Percentiles rank a stretch among this genome's conserved stretches.
phyloP scores from a whole-genome alignment of 2,113 vertebrate genomes.

The Acanthochromis polyacanthus region DNA sequence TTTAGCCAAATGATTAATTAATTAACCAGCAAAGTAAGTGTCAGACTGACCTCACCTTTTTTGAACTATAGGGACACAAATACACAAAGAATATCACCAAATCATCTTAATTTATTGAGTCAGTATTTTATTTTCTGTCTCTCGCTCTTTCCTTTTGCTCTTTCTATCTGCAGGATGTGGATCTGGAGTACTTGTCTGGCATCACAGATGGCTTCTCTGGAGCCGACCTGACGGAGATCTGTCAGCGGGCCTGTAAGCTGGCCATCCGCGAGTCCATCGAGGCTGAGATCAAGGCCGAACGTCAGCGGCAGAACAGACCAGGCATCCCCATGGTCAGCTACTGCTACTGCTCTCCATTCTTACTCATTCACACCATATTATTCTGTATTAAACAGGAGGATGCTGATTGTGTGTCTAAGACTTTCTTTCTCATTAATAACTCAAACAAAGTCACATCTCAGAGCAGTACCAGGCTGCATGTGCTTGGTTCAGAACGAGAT shows the following conservation, averaged over 20 bases:
- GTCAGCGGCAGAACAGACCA: slow-evolving; percentile 94
- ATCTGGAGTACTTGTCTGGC: slow-evolving; percentile 93
- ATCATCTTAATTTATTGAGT: not conserved
- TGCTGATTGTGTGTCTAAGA: not conserved
- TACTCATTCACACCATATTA: not conserved
- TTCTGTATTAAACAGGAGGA: not conserved
- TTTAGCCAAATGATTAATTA: too few relatives aligned
- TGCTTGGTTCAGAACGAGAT: slow-evolving; percentile 53
- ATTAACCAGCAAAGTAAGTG: too few relatives aligned
- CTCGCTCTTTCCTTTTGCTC: not conserved
- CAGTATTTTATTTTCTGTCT: not conserved
- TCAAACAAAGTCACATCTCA: slow-evolving; percentile 38
- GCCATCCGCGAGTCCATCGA: slow-evolving; percentile 96
- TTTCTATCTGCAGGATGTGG: slow-evolving; percentile 87
- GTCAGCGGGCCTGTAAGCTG: slow-evolving; percentile 95
- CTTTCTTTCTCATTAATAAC: not conserved
- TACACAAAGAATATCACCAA: too few relatives aligned
- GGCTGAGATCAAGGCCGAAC: slow-evolving; percentile 93
- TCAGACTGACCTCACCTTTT: too few relatives aligned
- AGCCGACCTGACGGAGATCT: slow-evolving; percentile 96
- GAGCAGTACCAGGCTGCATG: slow-evolving; percentile 46
- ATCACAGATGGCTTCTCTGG: slow-evolving; percentile 98
- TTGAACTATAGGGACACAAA: too few relatives aligned
- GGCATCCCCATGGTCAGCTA: slow-evolving; percentile 92
- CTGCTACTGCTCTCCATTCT: not conserved